phyloP scores from a whole-genome alignment of 2,797 vertebrate species.

The Kryptolebias ocellatus region DNA sequence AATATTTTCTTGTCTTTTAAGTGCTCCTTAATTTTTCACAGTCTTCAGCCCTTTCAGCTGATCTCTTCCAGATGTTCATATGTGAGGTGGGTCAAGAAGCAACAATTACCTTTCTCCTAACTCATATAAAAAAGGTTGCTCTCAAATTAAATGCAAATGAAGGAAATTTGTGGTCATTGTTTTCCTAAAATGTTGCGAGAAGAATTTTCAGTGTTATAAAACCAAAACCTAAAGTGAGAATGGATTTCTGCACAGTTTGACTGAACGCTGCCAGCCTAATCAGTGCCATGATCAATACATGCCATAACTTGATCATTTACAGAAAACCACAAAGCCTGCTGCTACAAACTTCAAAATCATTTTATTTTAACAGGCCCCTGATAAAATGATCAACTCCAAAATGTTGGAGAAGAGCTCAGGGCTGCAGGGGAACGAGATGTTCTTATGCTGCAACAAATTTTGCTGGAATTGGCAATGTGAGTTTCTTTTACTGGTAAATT shows the following conservation, averaged over 20 bases:
- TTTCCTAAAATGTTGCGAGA: conserved; percentile 39
- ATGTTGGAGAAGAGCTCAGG: conserved; percentile 9
- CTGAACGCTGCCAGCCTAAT: conserved; percentile 40
- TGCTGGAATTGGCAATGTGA: not conserved
- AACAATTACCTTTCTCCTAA: conserved; percentile 1
- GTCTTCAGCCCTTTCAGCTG: conserved; percentile 57
- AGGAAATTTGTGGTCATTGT: conserved; percentile 22
- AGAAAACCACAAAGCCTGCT: conserved; percentile 42
- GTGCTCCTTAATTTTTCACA: conserved; percentile 77
- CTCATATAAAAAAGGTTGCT: not conserved
- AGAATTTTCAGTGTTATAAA: conserved; percentile 32
- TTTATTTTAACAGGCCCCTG: conserved; percentile 41
- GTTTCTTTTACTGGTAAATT: not conserved
- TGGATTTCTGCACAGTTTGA: conserved; percentile 21
- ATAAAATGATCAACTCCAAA: conserved; percentile 35
- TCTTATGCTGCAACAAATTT: not conserved
- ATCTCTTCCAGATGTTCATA: conserved; percentile 76
- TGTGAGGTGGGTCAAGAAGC: conserved; percentile 57
- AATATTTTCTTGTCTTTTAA: conserved; percentile 76
- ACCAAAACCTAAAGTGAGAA: conserved; percentile 23
- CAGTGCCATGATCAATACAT: conserved; percentile 58
- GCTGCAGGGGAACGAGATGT: conserved; percentile 2
- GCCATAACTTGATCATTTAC: conserved; percentile 69
- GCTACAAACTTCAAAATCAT: conserved; percentile 46
- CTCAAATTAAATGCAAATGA: conserved; percentile 7